Evolutionary conservation across 2,113 vertebrate species (phyloP).

Genomic region (Pituophis catenifer): DNA sequence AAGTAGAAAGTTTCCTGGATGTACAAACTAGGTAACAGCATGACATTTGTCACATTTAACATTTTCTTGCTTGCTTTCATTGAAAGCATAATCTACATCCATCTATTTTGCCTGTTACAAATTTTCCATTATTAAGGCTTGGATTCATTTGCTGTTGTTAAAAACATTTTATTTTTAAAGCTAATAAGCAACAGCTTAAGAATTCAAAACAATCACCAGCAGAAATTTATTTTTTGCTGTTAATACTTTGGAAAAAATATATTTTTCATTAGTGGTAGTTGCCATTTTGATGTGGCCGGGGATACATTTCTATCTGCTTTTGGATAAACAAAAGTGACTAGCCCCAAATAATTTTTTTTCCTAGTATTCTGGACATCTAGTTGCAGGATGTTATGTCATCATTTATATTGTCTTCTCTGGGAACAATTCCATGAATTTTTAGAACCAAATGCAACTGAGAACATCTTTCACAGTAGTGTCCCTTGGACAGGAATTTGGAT

Average conservation of each 20-base stretch:
- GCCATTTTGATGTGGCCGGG: slow-evolving; percentile 37
- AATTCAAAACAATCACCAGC: slow-evolving; percentile 48
- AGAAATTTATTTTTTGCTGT: neutral
- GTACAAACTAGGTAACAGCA: slow-evolving; percentile 75
- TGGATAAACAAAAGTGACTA: slow-evolving; percentile 26
- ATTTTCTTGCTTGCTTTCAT: slow-evolving; percentile 78
- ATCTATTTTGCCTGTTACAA: slow-evolving; percentile 65
- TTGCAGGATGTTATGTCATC: neutral
- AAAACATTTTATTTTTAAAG: slow-evolving; percentile 55
- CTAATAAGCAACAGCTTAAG: slow-evolving; percentile 46
- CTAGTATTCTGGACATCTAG: neutral
- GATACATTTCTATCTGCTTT: slow-evolving; percentile 48
- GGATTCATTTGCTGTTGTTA: slow-evolving; percentile 57
- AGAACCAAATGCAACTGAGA: neutral
- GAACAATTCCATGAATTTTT: neutral
- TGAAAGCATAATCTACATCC: slow-evolving; percentile 85
- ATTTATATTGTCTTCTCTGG: neutral
- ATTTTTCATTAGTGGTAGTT: slow-evolving; percentile 35
- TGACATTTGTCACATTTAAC: slow-evolving; percentile 72
- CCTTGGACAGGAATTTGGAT: neutral
- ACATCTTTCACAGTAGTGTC: neutral
- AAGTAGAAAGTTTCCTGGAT: slow-evolving; percentile 72
- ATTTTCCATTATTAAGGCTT: slow-evolving; percentile 67
- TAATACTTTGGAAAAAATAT: slow-evolving; percentile 34
- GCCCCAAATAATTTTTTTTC: neutral